Evolutionary conservation across 2,888 invertebrate species (phyloP).

Genomic region (Cerceris rybyensis): DNA sequence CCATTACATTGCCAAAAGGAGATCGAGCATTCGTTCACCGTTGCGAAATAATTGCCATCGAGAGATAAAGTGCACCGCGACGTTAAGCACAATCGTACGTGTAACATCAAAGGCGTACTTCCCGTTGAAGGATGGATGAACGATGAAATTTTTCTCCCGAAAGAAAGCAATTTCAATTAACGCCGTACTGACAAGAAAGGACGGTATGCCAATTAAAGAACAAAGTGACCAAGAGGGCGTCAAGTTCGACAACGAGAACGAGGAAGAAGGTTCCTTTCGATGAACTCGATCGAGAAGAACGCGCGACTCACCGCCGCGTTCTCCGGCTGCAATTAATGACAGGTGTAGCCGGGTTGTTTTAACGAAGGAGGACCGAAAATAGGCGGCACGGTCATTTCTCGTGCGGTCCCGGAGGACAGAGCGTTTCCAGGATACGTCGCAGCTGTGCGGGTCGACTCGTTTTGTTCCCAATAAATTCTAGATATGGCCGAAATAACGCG

Average conservation of each 20-base stretch:
- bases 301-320: conserved; percentile 13
- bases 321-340: conserved; percentile 53
- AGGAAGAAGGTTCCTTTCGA: neutral
- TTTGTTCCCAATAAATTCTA: conserved; percentile 56
- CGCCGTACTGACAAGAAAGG: too few species aligned
- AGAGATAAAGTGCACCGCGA: too few species aligned
- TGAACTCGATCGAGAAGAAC: conserved; percentile 36
- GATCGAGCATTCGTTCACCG: too few species aligned
- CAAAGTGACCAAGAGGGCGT: too few species aligned
- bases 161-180: too few species aligned
- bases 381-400: conserved; percentile 19
- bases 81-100: too few species aligned
- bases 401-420: conserved; percentile 7
- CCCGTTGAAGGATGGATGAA: too few species aligned
- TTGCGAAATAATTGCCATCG: too few species aligned
- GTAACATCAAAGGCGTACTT: too few species aligned
- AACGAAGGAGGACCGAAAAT: conserved; percentile 49
- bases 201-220: too few species aligned
- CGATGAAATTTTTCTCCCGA: too few species aligned
- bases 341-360: conserved; percentile 43
- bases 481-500: conserved; percentile 27
- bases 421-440: conserved; percentile 30
- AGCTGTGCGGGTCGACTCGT: conserved; percentile 39
- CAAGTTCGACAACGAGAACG: neutral
- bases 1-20: too few species aligned